phyloP scores from a whole-genome alignment of 2,797 vertebrate genomes.

The Pipistrellus nathusii region DNA sequence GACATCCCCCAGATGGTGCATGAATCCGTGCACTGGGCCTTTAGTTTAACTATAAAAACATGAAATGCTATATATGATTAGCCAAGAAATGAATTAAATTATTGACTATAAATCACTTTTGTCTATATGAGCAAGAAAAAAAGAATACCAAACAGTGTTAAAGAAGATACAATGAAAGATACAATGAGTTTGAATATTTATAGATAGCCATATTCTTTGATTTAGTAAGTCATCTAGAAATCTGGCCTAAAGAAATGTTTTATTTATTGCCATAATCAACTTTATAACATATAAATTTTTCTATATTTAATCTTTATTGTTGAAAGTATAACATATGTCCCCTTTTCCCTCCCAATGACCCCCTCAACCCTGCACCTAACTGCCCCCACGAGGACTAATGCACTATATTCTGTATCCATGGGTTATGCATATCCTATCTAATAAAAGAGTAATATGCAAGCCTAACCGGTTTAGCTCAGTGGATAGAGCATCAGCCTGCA shows the following conservation, averaged over 20 bases:
- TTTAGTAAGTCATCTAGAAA: constrained; percentile 38
- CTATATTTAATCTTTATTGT: too few species aligned
- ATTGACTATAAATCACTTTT: not conserved
- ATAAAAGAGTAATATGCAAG: too few species aligned
- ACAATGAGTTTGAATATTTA: not conserved
- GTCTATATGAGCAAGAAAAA: constrained; percentile 22
- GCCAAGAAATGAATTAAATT: not conserved
- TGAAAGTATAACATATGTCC: too few species aligned
- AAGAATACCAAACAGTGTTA: not conserved
- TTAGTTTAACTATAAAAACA: not conserved
- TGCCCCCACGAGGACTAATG: too few species aligned
- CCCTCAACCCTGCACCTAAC: too few species aligned
- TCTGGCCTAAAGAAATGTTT: constrained; percentile 20
- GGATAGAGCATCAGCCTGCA: too few species aligned
- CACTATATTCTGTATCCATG: too few species aligned
- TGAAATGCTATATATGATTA: not conserved
- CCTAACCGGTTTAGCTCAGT: too few species aligned
- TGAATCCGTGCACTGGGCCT: too few species aligned
- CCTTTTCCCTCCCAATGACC: too few species aligned
- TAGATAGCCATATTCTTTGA: not conserved
- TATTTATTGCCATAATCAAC: not conserved
- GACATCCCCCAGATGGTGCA: too few species aligned
- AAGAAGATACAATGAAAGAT: not conserved
- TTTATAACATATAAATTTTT: not conserved
- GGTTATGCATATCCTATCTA: too few species aligned